phyloP scores from a whole-genome alignment of 1,140 invertebrate genomes.

The Augochlora pura region DNA sequence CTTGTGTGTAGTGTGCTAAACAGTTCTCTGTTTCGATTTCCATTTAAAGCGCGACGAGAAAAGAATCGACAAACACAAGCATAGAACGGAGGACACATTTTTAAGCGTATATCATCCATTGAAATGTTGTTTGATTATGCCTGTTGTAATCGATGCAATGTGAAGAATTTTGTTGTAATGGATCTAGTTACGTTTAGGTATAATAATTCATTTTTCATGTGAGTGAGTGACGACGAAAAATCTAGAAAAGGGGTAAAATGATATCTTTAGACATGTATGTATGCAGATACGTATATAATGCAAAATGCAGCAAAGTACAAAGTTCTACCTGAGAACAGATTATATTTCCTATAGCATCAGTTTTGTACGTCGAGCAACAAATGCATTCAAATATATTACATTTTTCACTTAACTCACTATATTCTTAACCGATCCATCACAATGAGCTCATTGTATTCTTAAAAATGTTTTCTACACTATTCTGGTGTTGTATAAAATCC shows the following conservation, averaged over 20 bases:
- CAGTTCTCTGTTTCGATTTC: not conserved
- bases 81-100: conserved; percentile 30
- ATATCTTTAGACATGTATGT: not conserved
- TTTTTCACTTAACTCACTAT: conserved; percentile 43
- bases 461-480: not conserved
- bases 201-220: conserved; percentile 14
- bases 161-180: conserved; percentile 17
- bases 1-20: too few species aligned
- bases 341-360: conserved; percentile 49
- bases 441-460: conserved; percentile 7
- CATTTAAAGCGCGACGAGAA: not conserved
- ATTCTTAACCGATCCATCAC: conserved; percentile 42
- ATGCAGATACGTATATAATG: conserved; percentile 13
- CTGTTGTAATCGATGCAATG: conserved; percentile 18
- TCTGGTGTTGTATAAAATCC: not conserved
- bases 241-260: not conserved
- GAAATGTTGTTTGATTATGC: conserved; percentile 16
- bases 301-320: conserved; percentile 52
- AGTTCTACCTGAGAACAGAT: conserved; percentile 53
- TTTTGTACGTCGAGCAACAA: conserved; percentile 50
- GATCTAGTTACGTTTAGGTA: not conserved
- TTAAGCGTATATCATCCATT: conserved; percentile 31
- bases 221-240: conserved; percentile 24
- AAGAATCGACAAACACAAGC: not conserved
- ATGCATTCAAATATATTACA: conserved; percentile 50